phyloP scores from a whole-genome alignment of 2,888 invertebrate genomes.

The Lypha dubia region DNA sequence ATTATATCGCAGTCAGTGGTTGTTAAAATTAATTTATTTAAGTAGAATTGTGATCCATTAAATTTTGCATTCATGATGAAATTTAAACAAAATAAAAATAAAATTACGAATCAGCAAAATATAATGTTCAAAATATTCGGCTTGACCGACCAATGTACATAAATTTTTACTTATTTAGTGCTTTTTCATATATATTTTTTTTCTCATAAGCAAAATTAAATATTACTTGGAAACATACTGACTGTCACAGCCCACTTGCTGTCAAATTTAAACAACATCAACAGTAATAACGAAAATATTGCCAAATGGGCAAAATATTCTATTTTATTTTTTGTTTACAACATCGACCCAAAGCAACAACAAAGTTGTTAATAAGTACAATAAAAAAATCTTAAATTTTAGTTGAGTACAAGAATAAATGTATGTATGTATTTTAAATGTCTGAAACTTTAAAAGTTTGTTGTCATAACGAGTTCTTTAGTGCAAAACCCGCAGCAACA shows the following conservation, averaged over 20 bases:
- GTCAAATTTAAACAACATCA: conserved; percentile 59
- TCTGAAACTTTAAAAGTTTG: conserved; percentile 37
- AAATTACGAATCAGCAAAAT: neutral
- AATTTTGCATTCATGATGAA: neutral
- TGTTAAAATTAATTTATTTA: too few species aligned
- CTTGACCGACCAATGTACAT: neutral
- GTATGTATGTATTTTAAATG: neutral
- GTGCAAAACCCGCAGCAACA: conserved; percentile 15
- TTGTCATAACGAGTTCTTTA: conserved; percentile 12
- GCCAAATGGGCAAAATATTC: conserved; percentile 34
- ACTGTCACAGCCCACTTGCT: conserved; percentile 68
- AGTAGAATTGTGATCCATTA: neutral
- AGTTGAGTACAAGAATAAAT: neutral
- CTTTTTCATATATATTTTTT: neutral
- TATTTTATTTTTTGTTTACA: neutral
- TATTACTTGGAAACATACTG: conserved; percentile 43
- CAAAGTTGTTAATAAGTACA: conserved; percentile 19
- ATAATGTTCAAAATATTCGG: neutral
- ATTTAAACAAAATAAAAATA: neutral
- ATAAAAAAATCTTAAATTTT: neutral
- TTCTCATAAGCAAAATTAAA: conserved; percentile 1
- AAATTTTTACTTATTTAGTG: conserved; percentile 1
- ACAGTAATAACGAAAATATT: conserved; percentile 50
- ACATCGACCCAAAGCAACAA: conserved; percentile 16
- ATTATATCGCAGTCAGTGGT: too few species aligned